Base-by-base conservation (phyloP, 2,888 invertebrate genomes). In the Melipona beecheii region DNA sequence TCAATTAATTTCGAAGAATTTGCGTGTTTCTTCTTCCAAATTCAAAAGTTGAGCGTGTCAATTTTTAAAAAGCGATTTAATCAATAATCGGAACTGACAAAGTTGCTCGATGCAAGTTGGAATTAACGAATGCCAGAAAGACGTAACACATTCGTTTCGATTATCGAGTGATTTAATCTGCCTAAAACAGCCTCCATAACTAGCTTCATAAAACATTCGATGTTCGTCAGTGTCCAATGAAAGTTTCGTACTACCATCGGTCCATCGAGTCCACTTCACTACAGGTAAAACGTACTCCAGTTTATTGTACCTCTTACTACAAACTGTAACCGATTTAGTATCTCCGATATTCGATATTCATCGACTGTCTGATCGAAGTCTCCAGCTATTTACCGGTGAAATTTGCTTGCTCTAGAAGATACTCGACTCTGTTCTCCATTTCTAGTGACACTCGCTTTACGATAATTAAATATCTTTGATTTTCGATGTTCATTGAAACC, bases 311-410 rank as follows among this genome's bases (percentile, higher is more conserved):
- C n/a, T 56, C n/a, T 31, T 21, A n/a, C 31, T 31, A 21, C 52
- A 54, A 27, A 69, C 69, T 19, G 31, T 62, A 62, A 64, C 36
- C 31, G 49, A 66, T 66, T 66, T n/a, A 24, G 11, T 66, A 43
- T 36, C 17, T 24, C 15, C n/a, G 43, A 36, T 43, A 65, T 65
- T 27, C 64, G 15, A 43, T 65, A 65, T 21, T 65, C 31, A n/a
- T 65, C 31, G 21, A 36, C 31, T 66, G 43, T 66, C 66, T 24
- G 49, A 66, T 24, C 49, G 24, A 17, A 43, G 17, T 24, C 43
- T 43, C 6, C 17, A 24, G 15, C n/a, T 66, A 49, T 11, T 24
- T 24, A 11, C 9, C 0, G 5, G 24, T 49, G 24, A 24, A 49
- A 49, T 36, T 17, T 36, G 36, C 21, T 27, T 65, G n/a, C 17